Conservation (phyloP, 2,797 vertebrate species). For the Chelmon rostratus region DNA sequence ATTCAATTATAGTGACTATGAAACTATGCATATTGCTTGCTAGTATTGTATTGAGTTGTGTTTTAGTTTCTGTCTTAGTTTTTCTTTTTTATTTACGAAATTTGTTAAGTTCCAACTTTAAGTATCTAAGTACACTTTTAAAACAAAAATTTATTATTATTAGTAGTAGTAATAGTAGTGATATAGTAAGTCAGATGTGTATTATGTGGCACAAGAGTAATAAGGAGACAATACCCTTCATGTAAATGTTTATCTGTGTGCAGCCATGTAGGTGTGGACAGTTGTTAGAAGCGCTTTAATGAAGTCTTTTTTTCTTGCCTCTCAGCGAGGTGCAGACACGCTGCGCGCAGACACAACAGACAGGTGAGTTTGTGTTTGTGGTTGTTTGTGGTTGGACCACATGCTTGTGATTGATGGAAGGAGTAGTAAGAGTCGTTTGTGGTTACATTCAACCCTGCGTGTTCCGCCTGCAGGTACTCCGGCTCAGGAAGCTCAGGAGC, state of each 20-base stretch:
- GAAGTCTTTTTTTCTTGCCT: slow-evolving; percentile 26
- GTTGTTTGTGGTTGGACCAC: slow-evolving; percentile 18
- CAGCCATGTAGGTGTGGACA: neutral
- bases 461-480: slow-evolving; percentile 74
- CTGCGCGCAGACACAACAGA: slow-evolving; percentile 81
- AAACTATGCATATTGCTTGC: slow-evolving; percentile 5
- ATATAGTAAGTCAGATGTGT: no score
- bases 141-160: no score
- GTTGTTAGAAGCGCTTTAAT: slow-evolving; percentile 18
- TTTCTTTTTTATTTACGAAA: neutral
- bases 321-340: slow-evolving; percentile 78
- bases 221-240: neutral
- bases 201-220: neutral
- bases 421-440: slow-evolving; percentile 18
- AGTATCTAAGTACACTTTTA: neutral
- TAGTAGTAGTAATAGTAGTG: neutral
- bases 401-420: slow-evolving; percentile 16
- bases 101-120: neutral
- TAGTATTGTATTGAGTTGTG: neutral
- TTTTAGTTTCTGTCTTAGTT: neutral
- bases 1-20: slow-evolving; percentile 37
- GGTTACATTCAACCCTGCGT: slow-evolving; percentile 31
- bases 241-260: neutral
- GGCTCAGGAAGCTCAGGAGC: slow-evolving; percentile 82
- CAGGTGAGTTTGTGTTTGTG: slow-evolving; percentile 66